Conservation (phyloP, 2,888 invertebrate species). For the Rhodophaea formosa region DNA sequence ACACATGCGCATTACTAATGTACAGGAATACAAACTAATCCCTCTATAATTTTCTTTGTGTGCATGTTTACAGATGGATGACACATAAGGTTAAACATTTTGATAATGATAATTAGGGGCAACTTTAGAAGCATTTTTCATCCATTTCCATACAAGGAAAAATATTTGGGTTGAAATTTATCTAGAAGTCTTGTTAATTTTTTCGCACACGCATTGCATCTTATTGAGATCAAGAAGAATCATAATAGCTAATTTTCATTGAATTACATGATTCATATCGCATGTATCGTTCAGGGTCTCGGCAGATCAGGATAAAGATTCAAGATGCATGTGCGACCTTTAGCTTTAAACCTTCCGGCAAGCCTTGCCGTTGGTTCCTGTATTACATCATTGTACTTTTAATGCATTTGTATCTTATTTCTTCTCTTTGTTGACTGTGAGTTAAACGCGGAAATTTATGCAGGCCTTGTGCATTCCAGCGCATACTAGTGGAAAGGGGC, state of each 20-base stretch:
- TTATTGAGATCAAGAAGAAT: no score
- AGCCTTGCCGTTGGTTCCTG: constrained; percentile 72
- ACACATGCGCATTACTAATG: constrained; percentile 22
- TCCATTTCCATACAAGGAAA: no score
- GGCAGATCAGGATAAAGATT: constrained; percentile 21
- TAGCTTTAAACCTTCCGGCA: constrained; percentile 64
- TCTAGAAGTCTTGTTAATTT: no score
- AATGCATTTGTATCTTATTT: constrained; percentile 53
- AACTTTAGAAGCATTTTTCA: neutral
- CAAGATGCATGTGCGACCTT: constrained; percentile 58
- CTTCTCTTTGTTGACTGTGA: constrained; percentile 50
- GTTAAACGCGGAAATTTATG: constrained; percentile 3
- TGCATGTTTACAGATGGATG: neutral
- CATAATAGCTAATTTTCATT: constrained; percentile 6
- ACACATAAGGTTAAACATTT: neutral
- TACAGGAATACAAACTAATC: constrained; percentile 1
- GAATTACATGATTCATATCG: constrained; percentile 25
- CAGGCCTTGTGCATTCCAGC: constrained; percentile 7
- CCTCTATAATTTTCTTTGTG: neutral
- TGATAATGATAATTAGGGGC: constrained; percentile 16
- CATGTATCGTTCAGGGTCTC: constrained; percentile 10
- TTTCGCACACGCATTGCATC: no score
- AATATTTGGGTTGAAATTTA: no score
- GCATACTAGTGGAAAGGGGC: constrained; percentile 16
- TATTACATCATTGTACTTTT: constrained; percentile 70